These are phyloP conservation scores for Pristionchus entomophagus DNA, from an alignment of 2,888 invertebrate species.

Conservation along the genomic window DNA sequence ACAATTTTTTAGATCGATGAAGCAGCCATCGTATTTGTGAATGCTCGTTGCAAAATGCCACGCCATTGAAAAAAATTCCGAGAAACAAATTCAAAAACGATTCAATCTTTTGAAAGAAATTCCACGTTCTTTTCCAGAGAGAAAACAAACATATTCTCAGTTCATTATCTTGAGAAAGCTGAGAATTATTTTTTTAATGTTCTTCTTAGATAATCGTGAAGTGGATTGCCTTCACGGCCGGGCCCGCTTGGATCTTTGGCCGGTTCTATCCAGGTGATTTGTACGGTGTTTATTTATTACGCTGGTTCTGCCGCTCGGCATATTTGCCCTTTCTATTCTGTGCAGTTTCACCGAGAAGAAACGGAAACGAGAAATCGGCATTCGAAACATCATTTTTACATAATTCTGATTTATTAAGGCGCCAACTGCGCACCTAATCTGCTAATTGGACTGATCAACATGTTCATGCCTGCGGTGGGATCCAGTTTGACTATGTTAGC, in stretches of 20 bases:
- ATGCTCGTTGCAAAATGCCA: not conserved
- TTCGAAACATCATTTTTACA: too few relatives aligned
- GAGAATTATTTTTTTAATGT: too few relatives aligned
- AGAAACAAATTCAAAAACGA: too few relatives aligned
- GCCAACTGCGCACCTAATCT: constrained; percentile 73
- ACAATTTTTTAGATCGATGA: constrained; percentile 81
- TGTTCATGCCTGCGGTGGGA: constrained; percentile 64
- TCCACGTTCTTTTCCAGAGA: too few relatives aligned
- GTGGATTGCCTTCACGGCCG: constrained; percentile 82
- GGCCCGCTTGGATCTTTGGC: constrained; percentile 62
- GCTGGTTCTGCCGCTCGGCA: too few relatives aligned
- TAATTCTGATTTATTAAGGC: not conserved
- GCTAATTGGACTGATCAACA: constrained; percentile 71
- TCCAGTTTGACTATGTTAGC: constrained; percentile 51
- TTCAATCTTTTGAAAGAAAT: too few relatives aligned
- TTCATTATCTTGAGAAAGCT: too few relatives aligned
- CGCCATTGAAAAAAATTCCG: too few relatives aligned
- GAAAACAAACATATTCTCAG: too few relatives aligned
- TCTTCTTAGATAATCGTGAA: constrained; percentile 96
- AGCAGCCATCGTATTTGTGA: not conserved
- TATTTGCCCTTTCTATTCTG: constrained; percentile 6
- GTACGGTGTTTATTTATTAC: not conserved
- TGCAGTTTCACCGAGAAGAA: not conserved
- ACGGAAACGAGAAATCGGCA: not conserved
- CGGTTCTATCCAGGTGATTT: constrained; percentile 65